phyloP scores from a whole-genome alignment of 2,888 invertebrate genomes.

The Habroteleia sp. region DNA sequence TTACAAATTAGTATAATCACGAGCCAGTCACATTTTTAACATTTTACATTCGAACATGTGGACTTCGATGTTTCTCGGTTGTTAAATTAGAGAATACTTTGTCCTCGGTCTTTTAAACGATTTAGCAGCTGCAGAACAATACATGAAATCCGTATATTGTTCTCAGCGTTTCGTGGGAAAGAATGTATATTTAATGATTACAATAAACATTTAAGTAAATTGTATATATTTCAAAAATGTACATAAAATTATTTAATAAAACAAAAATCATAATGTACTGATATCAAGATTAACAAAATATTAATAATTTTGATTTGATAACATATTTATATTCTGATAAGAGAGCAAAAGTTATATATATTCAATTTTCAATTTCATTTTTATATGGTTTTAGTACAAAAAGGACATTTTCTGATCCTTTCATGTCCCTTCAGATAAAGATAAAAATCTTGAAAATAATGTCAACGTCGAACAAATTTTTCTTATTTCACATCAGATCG shows the following conservation, averaged over 20 bases:
- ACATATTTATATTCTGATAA: no score
- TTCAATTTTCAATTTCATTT: no score
- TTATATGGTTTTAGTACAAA: no score
- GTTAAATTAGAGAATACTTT: constrained; percentile 20
- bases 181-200: constrained; percentile 7
- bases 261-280: no score
- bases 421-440: no score
- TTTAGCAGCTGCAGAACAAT: constrained; percentile 27
- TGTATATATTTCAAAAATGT: no score
- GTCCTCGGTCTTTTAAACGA: constrained; percentile 24
- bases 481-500: constrained; percentile 32
- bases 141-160: constrained; percentile 42
- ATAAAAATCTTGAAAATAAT: constrained; percentile 13
- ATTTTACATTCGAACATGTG: constrained; percentile 1
- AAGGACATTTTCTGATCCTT: no score
- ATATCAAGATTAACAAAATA: no score
- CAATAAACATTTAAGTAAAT: constrained; percentile 17
- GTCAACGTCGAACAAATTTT: constrained; percentile 14
- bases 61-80: constrained; percentile 11
- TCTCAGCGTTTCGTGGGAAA: constrained; percentile 51
- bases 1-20: constrained; percentile 41
- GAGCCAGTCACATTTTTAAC: constrained; percentile 20
- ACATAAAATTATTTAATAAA: no score
- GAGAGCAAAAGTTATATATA: no score
- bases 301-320: no score